Evolutionary conservation across 2,797 vertebrate genomes (phyloP), one percentile per base, ranked within the genome.

Genomic region (Rousettus madagascariensis): DNA sequence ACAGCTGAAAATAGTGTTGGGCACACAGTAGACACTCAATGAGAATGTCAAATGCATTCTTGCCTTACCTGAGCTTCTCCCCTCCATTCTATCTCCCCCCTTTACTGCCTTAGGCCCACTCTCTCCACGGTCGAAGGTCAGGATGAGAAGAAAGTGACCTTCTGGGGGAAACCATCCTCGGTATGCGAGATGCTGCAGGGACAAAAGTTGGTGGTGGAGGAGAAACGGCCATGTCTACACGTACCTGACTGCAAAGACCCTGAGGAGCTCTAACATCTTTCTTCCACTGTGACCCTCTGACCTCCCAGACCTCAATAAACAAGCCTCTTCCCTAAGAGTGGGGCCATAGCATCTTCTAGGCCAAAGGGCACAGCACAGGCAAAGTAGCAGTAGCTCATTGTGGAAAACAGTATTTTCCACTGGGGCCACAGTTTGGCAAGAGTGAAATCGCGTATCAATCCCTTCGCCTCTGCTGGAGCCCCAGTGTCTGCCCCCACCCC

Each of bases 191-290:
- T 4, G 17, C 93, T 98, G 26, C 84, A 98, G 24, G 96, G 93
- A 1, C 59, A 98, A 85, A 91, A 2, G 8, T 2, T 69, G 36
- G 30, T 95, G 59, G 90, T 98, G 92, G 95, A 93, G 53, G 98
- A 98, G 84, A 92, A 84, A 65, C 33, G 8, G 19, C 92, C 90
- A 5, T 98, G 98, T 94, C 90, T 95, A 30, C 97, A 98, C 17
- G 87, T 53, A 5, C 97, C 95, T 43, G 38, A 61, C 65, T 98
- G 98, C 93, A 61, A 71, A 95, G 98, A 98, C 93, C 96, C 97
- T 55, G 53, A 72, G 55, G 63, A 85, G 13, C 65, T 13, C 41
- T 97, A 74, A 97, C 13, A n/a, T 30, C 8, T 86, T 63, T 33
- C 43, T 92, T 90, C 59, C 26, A 75, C 36, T 96, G 71, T 93